phyloP scores from a whole-genome alignment of 2,888 invertebrate species.

The Drosophila koepferae region DNA sequence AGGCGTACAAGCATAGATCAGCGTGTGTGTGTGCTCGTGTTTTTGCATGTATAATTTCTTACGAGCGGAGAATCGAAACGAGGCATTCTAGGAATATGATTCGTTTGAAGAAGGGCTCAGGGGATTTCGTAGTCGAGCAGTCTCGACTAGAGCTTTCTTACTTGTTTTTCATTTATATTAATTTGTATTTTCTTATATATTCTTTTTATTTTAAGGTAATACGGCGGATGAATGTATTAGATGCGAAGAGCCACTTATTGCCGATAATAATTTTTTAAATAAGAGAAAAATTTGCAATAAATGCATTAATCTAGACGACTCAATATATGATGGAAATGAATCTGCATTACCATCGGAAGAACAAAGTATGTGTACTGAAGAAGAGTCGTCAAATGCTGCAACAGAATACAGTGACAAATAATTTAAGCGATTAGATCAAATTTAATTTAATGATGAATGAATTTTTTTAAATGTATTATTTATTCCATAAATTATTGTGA shows the following conservation, averaged over 20 bases:
- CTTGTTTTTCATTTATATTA: background rate
- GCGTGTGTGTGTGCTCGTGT: too few species aligned
- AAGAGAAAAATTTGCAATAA: constrained; percentile 83
- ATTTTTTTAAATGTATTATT: constrained; percentile 8
- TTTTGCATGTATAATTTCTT: too few species aligned
- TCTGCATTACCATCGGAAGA: constrained; percentile 77
- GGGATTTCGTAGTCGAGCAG: too few species aligned
- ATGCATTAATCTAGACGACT: constrained; percentile 77
- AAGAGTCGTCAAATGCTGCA: constrained; percentile 82
- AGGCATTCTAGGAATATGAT: too few species aligned
- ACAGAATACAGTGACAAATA: constrained; percentile 81
- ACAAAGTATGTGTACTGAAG: constrained; percentile 82
- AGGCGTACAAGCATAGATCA: too few species aligned
- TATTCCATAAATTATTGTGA: constrained; percentile 22
- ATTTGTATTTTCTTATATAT: background rate
- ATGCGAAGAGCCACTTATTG: constrained; percentile 87
- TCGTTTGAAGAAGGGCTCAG: too few species aligned
- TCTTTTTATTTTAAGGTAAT: constrained; percentile 85
- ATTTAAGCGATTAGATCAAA: background rate
- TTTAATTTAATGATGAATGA: background rate
- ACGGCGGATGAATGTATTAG: constrained; percentile 87
- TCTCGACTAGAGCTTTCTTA: too few species aligned
- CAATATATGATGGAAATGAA: constrained; percentile 66
- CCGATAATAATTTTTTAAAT: constrained; percentile 64
- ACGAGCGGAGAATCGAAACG: too few species aligned